phyloP scores from a whole-genome alignment of 2,888 invertebrate genomes.

The Amiota communis region DNA sequence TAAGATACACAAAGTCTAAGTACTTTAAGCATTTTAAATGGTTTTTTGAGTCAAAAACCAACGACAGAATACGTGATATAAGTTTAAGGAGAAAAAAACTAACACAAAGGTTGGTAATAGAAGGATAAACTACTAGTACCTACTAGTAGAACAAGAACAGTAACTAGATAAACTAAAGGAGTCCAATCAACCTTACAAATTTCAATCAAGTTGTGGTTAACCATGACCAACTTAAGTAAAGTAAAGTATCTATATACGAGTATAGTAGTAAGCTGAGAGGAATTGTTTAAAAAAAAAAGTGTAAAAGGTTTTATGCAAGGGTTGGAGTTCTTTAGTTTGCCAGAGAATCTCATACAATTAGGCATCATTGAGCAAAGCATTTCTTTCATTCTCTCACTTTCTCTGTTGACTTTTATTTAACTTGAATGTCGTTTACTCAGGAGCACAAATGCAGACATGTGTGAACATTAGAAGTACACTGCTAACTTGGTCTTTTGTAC shows the following conservation, averaged over 20 bases:
- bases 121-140: too few species aligned
- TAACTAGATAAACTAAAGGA: slow-evolving; percentile 41
- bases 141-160: neutral
- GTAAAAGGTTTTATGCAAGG: neutral
- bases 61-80: slow-evolving; percentile 3
- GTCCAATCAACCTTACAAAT: slow-evolving; percentile 64
- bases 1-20: neutral
- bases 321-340: neutral
- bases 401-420: slow-evolving; percentile 61
- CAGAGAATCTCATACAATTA: neutral
- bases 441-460: neutral
- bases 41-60: slow-evolving; percentile 29
- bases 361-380: neutral
- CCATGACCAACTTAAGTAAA: slow-evolving; percentile 36
- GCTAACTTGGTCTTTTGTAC: neutral
- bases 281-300: slow-evolving; percentile 34
- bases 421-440: slow-evolving; percentile 46
- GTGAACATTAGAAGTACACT: neutral
- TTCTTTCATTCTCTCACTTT: neutral
- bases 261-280: slow-evolving; percentile 1
- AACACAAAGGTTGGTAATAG: neutral
- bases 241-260: slow-evolving; percentile 29
- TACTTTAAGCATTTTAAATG: slow-evolving; percentile 46
- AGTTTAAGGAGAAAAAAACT: neutral
- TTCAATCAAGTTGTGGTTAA: slow-evolving; percentile 58